phyloP scores from a whole-genome alignment of 53 echinoderm and acorn worm genomes.

The Crossaster papposus region DNA sequence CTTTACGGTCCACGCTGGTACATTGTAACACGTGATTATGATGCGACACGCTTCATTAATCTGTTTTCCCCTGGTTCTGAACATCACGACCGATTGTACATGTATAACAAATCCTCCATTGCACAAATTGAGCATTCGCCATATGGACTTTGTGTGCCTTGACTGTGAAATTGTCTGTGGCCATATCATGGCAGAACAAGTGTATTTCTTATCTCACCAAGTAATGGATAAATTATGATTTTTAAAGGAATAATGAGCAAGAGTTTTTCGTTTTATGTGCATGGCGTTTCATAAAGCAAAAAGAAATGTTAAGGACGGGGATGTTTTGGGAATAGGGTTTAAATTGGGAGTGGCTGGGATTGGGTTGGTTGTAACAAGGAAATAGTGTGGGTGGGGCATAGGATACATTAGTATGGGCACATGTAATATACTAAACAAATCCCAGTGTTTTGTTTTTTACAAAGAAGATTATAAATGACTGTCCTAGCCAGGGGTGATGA shows the following conservation, averaged over 20 bases:
- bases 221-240: background rate
- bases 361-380: too few relatives aligned
- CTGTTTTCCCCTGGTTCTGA: background rate
- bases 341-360: too few relatives aligned
- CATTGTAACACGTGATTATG: constrained; percentile 15
- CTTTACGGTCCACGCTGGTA: background rate
- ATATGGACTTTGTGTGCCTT: background rate
- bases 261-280: background rate
- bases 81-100: background rate
- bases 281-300: background rate
- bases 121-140: background rate
- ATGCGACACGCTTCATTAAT: constrained; percentile 14
- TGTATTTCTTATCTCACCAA: background rate
- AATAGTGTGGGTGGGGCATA: too few relatives aligned
- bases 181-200: background rate
- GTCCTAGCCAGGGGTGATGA: too few relatives aligned
- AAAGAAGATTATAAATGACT: too few relatives aligned
- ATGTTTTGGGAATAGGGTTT: too few relatives aligned
- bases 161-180: too few relatives aligned
- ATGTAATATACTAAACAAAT: too few relatives aligned
- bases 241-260: background rate
- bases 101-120: background rate
- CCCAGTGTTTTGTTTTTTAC: too few relatives aligned
- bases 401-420: too few relatives aligned
- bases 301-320: too few relatives aligned